These are phyloP conservation scores for Papilio protenor DNA, from an alignment of 2,888 invertebrate species.

Conservation along the genomic window DNA sequence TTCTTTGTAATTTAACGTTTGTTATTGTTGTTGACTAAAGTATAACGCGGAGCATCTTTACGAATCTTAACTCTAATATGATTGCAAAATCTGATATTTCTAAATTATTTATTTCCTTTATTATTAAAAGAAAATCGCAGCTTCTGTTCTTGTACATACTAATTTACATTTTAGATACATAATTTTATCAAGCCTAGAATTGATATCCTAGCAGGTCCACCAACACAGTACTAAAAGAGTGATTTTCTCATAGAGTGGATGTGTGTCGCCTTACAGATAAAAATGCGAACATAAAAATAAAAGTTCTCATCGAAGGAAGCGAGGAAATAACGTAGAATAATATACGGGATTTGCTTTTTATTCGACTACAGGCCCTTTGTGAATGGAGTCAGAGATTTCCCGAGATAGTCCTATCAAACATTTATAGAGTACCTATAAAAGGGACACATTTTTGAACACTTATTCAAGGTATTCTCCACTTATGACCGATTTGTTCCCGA, in stretches of 20 bases:
- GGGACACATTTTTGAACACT: slow-evolving; percentile 76
- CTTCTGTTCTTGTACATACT: not conserved
- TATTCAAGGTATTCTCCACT: slow-evolving; percentile 20
- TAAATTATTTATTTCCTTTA: not conserved
- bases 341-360: slow-evolving; percentile 83
- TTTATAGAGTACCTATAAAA: slow-evolving; percentile 83
- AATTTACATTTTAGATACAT: not conserved
- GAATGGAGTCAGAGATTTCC: slow-evolving; percentile 84
- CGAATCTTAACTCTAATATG: not conserved
- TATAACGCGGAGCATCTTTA: not conserved
- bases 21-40: slow-evolving; percentile 9
- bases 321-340: slow-evolving; percentile 81
- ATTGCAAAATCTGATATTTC: not conserved
- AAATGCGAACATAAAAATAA: slow-evolving; percentile 84
- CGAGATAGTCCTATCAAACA: slow-evolving; percentile 84
- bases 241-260: slow-evolving; percentile 57
- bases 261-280: slow-evolving; percentile 76
- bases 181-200: not conserved
- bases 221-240: not conserved
- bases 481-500: slow-evolving; percentile 20
- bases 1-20: slow-evolving; percentile 20
- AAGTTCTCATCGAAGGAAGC: slow-evolving; percentile 82
- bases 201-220: not conserved
- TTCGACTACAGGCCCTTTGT: slow-evolving; percentile 82
- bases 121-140: not conserved